These are phyloP conservation scores for Drosophila sucinea DNA, from an alignment of 1,140 invertebrate species.

Conservation along the genomic window DNA sequence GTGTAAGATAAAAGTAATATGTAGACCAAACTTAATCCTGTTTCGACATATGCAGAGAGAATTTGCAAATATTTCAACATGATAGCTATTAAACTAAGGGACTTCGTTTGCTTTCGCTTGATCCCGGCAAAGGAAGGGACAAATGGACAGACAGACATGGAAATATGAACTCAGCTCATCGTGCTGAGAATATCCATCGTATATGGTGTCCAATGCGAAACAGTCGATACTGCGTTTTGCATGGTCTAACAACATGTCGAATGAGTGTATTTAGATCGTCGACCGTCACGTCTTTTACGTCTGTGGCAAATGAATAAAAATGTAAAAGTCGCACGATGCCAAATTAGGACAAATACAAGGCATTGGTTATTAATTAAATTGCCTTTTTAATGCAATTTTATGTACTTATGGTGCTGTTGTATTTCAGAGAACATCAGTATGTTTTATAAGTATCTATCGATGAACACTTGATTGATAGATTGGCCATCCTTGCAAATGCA, in stretches of 20 bases:
- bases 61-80: too few species aligned
- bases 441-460: too few species aligned
- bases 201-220: conserved; percentile 2
- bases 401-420: too few species aligned
- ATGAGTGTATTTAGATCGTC: conserved; percentile 2
- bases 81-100: neutral
- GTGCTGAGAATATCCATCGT: conserved; percentile 2
- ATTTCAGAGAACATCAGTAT: too few species aligned
- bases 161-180: conserved; percentile 6
- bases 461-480: too few species aligned
- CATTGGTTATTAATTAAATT: neutral
- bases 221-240: neutral
- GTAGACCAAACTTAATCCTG: neutral
- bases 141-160: neutral
- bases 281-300: neutral
- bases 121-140: neutral
- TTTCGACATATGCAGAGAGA: neutral
- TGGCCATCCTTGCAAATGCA: too few species aligned
- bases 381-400: neutral
- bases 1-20: neutral
- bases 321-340: neutral
- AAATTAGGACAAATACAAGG: neutral
- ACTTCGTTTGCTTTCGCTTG: neutral
- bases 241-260: conserved; percentile 7
- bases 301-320: neutral